phyloP scores from a whole-genome alignment of 2,797 vertebrate species.

The Ctenosaura bakeri region DNA sequence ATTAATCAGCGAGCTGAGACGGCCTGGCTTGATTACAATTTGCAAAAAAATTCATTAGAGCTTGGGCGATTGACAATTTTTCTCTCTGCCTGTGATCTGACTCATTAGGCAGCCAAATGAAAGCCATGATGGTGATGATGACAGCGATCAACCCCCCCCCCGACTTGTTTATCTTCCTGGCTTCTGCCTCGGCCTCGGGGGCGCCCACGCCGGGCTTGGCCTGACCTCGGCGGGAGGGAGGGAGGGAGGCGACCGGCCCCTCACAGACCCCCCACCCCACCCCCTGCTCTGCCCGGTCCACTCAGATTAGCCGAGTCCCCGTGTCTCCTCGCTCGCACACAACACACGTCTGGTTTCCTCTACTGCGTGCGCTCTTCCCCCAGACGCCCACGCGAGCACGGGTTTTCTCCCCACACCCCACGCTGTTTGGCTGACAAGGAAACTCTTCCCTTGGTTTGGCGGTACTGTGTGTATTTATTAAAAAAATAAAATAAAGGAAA shows the following conservation, averaged over 20 bases:
- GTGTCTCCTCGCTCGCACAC: not conserved
- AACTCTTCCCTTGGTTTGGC: not conserved
- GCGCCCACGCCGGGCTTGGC: conserved; percentile 58
- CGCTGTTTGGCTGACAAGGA: not conserved
- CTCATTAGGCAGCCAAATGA: conserved; percentile 91
- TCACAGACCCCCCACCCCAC: not conserved
- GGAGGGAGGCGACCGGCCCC: not conserved
- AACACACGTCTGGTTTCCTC: not conserved
- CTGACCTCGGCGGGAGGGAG: conserved; percentile 44
- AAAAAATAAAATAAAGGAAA: not conserved
- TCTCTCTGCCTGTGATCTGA: conserved; percentile 89
- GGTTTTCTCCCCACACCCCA: not conserved
- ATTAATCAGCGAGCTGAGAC: conserved; percentile 93
- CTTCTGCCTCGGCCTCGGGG: conserved; percentile 69
- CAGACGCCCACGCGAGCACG: not conserved
- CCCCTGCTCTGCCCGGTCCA: not conserved
- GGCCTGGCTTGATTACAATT: conserved; percentile 96
- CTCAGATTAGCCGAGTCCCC: not conserved
- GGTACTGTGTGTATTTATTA: not conserved
- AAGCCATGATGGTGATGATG: conserved; percentile 85
- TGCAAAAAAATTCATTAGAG: conserved; percentile 95
- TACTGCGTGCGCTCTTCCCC: not conserved
- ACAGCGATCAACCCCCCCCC: conserved; percentile 85
- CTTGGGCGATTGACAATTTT: conserved; percentile 90
- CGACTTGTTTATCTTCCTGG: conserved; percentile 86